Conservation (phyloP, 2,888 invertebrate species). For the Synergus gifuensis region DNA sequence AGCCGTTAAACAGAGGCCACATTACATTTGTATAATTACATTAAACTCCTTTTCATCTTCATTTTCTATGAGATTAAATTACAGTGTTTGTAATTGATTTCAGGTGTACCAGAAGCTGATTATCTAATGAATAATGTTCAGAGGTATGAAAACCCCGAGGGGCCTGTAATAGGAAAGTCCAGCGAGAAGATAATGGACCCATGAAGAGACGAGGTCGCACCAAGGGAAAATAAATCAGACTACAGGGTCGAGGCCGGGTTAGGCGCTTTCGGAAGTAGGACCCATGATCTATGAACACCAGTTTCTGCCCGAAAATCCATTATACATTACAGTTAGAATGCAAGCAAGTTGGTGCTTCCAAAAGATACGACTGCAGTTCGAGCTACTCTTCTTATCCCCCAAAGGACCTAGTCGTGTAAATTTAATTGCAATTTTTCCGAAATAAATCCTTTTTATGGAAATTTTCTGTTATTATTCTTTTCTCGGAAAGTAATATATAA, state of each 20-base stretch:
- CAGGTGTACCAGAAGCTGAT: slow-evolving; percentile 32
- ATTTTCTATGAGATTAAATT: neutral
- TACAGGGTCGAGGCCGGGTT: slow-evolving; percentile 59
- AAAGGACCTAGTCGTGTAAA: slow-evolving; percentile 56
- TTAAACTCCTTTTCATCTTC: neutral
- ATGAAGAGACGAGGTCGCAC: slow-evolving; percentile 52
- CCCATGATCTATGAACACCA: slow-evolving; percentile 73
- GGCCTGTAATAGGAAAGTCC: slow-evolving; percentile 64
- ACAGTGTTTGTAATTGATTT: slow-evolving; percentile 22
- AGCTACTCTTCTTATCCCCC: slow-evolving; percentile 31
- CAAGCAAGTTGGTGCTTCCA: slow-evolving; percentile 44
- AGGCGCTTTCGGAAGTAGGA: slow-evolving; percentile 41
- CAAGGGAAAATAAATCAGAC: slow-evolving; percentile 71
- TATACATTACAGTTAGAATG: slow-evolving; percentile 74
- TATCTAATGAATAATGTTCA: slow-evolving; percentile 36
- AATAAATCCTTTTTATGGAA: neutral
- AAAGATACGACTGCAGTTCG: slow-evolving; percentile 54
- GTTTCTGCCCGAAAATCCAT: slow-evolving; percentile 75
- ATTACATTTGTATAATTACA: neutral
- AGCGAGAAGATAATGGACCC: slow-evolving; percentile 69
- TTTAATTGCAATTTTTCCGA: slow-evolving; percentile 69
- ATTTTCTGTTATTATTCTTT: neutral
- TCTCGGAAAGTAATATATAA: no score
- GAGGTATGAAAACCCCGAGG: slow-evolving; percentile 49
- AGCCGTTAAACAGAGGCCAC: neutral